These are phyloP conservation scores for Sesia apiformis DNA, from an alignment of 2,888 invertebrate genomes.

Conservation along the genomic window DNA sequence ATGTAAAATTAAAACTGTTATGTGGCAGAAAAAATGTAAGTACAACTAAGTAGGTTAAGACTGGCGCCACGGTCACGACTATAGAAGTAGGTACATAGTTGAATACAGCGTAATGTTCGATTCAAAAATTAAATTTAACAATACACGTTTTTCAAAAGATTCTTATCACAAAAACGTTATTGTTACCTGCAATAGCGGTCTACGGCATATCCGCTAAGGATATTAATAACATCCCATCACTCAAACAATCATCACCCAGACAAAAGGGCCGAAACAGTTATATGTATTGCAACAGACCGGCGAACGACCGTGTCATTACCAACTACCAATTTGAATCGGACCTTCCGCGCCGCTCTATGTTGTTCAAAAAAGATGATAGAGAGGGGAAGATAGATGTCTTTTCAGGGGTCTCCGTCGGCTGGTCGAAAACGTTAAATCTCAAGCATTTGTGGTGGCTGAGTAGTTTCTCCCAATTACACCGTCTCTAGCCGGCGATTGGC, in stretches of 20 bases:
- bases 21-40: too few relatives aligned
- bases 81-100: background rate
- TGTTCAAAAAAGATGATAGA: constrained; percentile 12
- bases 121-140: background rate
- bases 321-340: constrained; percentile 35
- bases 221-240: constrained; percentile 39
- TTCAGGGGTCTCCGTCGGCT: constrained; percentile 37
- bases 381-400: constrained; percentile 24
- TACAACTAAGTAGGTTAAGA: too few relatives aligned
- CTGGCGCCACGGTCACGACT: too few relatives aligned
- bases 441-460: constrained; percentile 62
- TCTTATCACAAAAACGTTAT: constrained; percentile 21
- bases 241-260: constrained; percentile 50
- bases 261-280: constrained; percentile 65
- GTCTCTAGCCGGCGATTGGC: constrained; percentile 66
- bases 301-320: constrained; percentile 52
- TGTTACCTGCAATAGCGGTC: constrained; percentile 37
- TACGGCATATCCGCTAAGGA: constrained; percentile 30
- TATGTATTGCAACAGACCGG: constrained; percentile 40
- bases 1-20: too few relatives aligned
- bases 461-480: constrained; percentile 72
- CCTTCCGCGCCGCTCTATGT: constrained; percentile 25
- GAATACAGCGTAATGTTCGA: background rate
- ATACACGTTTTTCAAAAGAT: background rate
- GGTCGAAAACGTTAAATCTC: constrained; percentile 47